phyloP scores from a whole-genome alignment of 1,140 invertebrate genomes.

The Danaus melanippus region DNA sequence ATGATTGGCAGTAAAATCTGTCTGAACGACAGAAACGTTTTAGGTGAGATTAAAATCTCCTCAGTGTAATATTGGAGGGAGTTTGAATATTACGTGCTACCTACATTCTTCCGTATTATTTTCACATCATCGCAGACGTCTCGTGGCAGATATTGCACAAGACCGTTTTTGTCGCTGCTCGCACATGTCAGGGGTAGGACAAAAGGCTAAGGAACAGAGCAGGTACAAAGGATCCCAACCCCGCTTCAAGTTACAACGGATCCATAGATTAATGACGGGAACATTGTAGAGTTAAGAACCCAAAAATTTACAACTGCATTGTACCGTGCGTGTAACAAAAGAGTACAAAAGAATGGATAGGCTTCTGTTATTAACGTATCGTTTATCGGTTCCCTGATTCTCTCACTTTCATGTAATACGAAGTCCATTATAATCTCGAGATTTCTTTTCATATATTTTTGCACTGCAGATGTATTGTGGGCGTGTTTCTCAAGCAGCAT shows the following conservation, averaged over 20 bases:
- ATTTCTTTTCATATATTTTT: slow-evolving; percentile 32
- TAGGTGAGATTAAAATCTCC: slow-evolving; percentile 36
- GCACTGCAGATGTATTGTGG: slow-evolving; percentile 52
- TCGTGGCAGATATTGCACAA: slow-evolving; percentile 61
- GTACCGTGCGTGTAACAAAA: slow-evolving; percentile 48
- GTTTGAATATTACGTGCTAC: slow-evolving; percentile 36
- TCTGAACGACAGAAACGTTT: slow-evolving; percentile 20
- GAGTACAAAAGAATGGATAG: slow-evolving; percentile 60
- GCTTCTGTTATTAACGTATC: slow-evolving; percentile 68
- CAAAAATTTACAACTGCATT: slow-evolving; percentile 70
- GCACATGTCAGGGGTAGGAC: slow-evolving; percentile 62
- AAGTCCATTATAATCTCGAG: slow-evolving; percentile 42
- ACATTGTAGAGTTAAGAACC: slow-evolving; percentile 67
- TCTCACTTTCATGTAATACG: slow-evolving; percentile 58
- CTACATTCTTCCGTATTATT: slow-evolving; percentile 52
- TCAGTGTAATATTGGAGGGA: slow-evolving; percentile 27
- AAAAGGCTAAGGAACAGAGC: slow-evolving; percentile 50
- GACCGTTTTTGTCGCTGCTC: slow-evolving; percentile 53
- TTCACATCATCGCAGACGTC: slow-evolving; percentile 54
- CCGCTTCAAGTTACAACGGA: slow-evolving; percentile 61
- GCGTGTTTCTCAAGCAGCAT: slow-evolving; percentile 27
- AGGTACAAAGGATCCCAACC: slow-evolving; percentile 62
- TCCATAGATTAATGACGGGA: slow-evolving; percentile 63
- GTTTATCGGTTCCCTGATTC: slow-evolving; percentile 52
- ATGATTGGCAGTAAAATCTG: slow-evolving; percentile 26